These are phyloP conservation scores for Athrips mouffetella DNA, from an alignment of 2,888 invertebrate genomes.

Conservation along the genomic window DNA sequence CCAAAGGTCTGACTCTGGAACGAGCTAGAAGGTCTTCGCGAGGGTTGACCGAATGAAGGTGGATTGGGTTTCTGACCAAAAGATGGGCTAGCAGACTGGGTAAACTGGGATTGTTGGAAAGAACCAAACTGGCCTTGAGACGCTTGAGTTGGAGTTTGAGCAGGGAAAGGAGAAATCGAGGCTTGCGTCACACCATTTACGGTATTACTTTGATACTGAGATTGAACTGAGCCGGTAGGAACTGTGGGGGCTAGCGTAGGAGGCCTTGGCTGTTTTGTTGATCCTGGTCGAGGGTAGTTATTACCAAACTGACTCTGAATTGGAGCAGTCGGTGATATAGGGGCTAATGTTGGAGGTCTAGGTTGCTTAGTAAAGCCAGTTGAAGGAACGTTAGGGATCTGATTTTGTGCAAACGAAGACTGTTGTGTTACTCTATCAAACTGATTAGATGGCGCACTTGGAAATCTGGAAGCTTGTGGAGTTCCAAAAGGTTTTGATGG, in stretches of 20 bases:
- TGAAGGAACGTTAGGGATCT: constrained; percentile 20
- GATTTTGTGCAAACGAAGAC: constrained; percentile 20
- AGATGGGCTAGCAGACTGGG: constrained; percentile 8
- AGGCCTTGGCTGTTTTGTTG: constrained; percentile 17
- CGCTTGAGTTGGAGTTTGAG: constrained; percentile 33
- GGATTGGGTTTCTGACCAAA: constrained; percentile 8
- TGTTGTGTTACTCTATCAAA: constrained; percentile 34
- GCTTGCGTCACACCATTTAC: constrained; percentile 50
- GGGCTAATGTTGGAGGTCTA: constrained; percentile 22
- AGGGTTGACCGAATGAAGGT: too few relatives aligned
- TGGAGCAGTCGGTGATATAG: constrained; percentile 25
- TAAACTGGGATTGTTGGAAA: constrained; percentile 10
- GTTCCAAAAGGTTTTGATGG: constrained; percentile 46
- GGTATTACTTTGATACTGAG: constrained; percentile 20
- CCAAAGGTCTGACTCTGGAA: constrained; percentile 19
- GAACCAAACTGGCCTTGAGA: constrained; percentile 21
- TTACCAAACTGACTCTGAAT: constrained; percentile 8
- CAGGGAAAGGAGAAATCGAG: constrained; percentile 46
- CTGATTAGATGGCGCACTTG: constrained; percentile 38
- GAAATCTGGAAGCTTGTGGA: constrained; percentile 36
- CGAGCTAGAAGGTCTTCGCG: not conserved
- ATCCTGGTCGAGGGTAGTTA: constrained; percentile 17
- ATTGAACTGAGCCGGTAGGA: constrained; percentile 25
- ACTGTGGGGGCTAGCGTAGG: constrained; percentile 26
- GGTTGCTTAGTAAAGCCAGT: constrained; percentile 23